These are phyloP conservation scores for Beroe ovata DNA, from an alignment of 37 sponge, comb jelly and placozoan genomes.

Conservation along the genomic window DNA sequence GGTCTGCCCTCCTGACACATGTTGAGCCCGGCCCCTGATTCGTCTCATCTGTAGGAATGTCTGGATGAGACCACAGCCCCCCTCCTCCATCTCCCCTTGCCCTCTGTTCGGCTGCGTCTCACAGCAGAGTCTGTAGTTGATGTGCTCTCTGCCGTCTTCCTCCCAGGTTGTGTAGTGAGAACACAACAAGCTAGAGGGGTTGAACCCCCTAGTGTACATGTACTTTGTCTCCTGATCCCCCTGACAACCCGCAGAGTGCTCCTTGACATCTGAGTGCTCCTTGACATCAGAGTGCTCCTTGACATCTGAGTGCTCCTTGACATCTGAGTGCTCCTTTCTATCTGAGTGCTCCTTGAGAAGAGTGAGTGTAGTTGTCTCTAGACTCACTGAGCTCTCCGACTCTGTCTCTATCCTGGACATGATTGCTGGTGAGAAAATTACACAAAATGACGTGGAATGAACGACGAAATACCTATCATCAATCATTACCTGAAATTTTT, in stretches of 20 bases:
- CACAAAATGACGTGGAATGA: no score
- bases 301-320: background rate
- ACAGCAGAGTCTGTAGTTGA: conserved; percentile 56
- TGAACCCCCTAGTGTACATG: background rate
- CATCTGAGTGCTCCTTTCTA: no score
- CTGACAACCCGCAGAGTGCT: background rate
- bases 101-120: background rate
- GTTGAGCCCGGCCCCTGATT: background rate
- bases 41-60: background rate
- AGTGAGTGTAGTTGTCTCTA: background rate
- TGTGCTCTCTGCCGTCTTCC: background rate
- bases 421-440: no score
- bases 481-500: background rate
- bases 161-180: conserved; percentile 62
- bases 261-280: background rate
- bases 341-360: background rate
- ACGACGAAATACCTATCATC: no score
- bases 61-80: no score
- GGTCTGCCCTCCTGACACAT: background rate
- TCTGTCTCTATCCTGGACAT: background rate
- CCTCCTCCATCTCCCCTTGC: background rate
- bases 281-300: background rate
- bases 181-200: conserved; percentile 36
- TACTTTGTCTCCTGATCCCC: background rate
- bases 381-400: background rate